Evolutionary conservation across 2,113 vertebrate genomes (phyloP).

Genomic region (Collichthys lucidus): DNA sequence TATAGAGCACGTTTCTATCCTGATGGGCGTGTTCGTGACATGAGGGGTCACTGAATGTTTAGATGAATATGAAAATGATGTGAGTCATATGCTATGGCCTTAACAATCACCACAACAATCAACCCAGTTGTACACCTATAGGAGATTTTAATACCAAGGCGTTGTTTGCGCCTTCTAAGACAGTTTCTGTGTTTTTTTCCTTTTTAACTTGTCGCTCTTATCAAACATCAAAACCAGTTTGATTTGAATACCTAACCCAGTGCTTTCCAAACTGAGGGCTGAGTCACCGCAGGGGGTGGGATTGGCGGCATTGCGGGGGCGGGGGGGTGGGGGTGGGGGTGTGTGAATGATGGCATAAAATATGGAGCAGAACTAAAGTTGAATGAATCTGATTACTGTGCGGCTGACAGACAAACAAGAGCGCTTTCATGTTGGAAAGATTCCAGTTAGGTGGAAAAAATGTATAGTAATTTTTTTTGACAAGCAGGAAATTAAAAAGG

Average conservation of each 20-base stretch:
- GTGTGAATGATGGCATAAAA: not conserved
- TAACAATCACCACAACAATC: no score
- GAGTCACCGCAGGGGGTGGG: not conserved
- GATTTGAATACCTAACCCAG: not conserved
- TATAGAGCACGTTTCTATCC: no score
- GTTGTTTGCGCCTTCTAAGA: no score
- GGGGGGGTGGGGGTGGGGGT: no score
- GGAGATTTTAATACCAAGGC: no score
- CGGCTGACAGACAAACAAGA: not conserved
- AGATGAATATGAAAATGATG: no score
- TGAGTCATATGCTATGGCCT: no score
- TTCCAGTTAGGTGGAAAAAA: not conserved
- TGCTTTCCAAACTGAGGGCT: not conserved
- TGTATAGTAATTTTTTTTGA: not conserved
- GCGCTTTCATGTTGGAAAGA: conserved; percentile 4
- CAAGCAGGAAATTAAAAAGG: not conserved
- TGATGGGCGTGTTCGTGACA: no score
- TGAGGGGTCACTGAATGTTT: no score
- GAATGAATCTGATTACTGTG: conserved; percentile 6
- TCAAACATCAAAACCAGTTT: not conserved
- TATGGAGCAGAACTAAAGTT: not conserved
- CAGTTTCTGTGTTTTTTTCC: no score
- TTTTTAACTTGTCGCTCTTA: no score
- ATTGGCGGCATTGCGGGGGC: not conserved
- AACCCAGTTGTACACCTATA: no score